phyloP scores from a whole-genome alignment of 2,888 invertebrate genomes.

The Drosophila paucipuncta region DNA sequence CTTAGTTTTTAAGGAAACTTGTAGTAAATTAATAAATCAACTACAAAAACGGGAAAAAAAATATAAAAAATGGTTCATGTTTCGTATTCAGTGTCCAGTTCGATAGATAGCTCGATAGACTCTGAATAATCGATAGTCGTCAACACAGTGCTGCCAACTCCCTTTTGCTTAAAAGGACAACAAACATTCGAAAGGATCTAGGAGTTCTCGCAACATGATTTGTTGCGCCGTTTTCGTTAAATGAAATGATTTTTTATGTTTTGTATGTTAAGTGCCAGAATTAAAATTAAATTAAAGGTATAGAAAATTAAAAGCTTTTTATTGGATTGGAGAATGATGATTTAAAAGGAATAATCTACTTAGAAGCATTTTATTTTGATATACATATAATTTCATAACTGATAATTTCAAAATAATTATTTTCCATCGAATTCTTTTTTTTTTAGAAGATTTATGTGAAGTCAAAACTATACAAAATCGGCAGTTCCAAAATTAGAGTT shows the following conservation, averaged over 20 bases:
- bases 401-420: too few relatives aligned
- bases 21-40: not conserved
- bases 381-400: too few relatives aligned
- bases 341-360: not conserved
- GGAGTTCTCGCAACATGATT: not conserved
- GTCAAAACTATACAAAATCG: too few relatives aligned
- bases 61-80: not conserved
- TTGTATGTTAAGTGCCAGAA: not conserved
- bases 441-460: too few relatives aligned
- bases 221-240: not conserved
- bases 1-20: not conserved
- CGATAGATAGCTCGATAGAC: not conserved
- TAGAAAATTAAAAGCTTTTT: too few relatives aligned
- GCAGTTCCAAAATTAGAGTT: too few relatives aligned
- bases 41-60: not conserved
- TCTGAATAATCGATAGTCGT: slow-evolving; percentile 7
- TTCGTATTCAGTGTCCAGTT: not conserved
- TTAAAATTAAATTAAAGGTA: not conserved
- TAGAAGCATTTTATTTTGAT: not conserved
- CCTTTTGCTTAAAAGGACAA: too few relatives aligned
- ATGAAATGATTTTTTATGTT: not conserved
- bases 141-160: not conserved
- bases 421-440: too few relatives aligned
- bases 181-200: too few relatives aligned
- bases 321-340: not conserved